A percentile compares a stretch with the other conserved stretches of the same genome.
phyloP scores from a whole-genome alignment of 2,888 invertebrate species.

The Tetranychus truncatus region DNA sequence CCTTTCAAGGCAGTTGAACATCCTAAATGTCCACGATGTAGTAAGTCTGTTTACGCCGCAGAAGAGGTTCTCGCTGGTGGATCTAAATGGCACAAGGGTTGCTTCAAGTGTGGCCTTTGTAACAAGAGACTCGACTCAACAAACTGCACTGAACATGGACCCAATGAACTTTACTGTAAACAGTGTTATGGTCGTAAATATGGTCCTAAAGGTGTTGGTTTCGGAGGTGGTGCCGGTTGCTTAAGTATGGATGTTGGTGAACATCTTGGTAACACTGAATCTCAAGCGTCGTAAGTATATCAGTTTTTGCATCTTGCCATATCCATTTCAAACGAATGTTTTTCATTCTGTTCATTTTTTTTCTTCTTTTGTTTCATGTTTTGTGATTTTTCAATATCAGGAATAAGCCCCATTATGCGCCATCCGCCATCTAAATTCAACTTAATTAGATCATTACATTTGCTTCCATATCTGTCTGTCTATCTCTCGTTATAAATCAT shows the following conservation, averaged over 20 bases:
- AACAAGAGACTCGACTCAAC: slow-evolving; percentile 94
- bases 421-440: too few relatives aligned
- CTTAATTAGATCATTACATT: too few relatives aligned
- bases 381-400: too few relatives aligned
- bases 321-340: too few relatives aligned
- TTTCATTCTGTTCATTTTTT: neutral
- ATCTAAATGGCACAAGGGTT: slow-evolving; percentile 94
- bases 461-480: too few relatives aligned
- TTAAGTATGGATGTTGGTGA: slow-evolving; percentile 87
- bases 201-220: slow-evolving; percentile 88
- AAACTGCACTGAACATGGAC: slow-evolving; percentile 85
- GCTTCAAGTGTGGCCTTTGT: slow-evolving; percentile 94
- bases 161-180: slow-evolving; percentile 43
- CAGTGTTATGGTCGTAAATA: slow-evolving; percentile 91
- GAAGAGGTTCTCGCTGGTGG: slow-evolving; percentile 96
- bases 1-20: slow-evolving; percentile 96
- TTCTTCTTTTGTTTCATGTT: too few relatives aligned
- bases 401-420: too few relatives aligned
- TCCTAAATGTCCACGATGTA: slow-evolving; percentile 96
- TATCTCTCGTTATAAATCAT: too few relatives aligned
- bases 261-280: slow-evolving; percentile 46
- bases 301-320: too few relatives aligned
- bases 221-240: slow-evolving; percentile 92
- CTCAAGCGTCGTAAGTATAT: slow-evolving; percentile 24
- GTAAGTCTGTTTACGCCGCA: slow-evolving; percentile 95